Evolutionary conservation across 1,140 invertebrate species (phyloP), one percentile per base, ranked within the genome.

Genomic region (Micrasema minimum): DNA sequence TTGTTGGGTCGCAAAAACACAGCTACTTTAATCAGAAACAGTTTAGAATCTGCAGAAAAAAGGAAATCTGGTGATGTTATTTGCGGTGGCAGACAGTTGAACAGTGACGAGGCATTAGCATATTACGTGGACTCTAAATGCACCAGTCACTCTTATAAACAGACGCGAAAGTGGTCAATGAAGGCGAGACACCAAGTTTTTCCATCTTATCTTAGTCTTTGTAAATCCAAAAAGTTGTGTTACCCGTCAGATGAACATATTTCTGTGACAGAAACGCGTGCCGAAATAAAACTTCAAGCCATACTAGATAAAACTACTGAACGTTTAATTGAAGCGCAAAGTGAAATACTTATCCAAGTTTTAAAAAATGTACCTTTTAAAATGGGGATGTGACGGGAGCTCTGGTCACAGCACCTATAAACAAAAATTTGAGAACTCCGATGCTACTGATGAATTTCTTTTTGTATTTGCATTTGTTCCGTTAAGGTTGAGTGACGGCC

Each of bases 261-360:
- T 45, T 23, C 41, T 50, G 43, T 69, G 18, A 61, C 35, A 38
- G 72, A 76, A 66, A 68, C 68, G 14, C 23, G 65, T 11, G 74
- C 64, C 9, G 72, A 71, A 45, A 55, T 76, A 16, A 66, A 71
- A 55, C 45, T 76, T 38, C 74, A 76, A 68, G 72, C 74, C 9
- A 71, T 74, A 26, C 46, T 74, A 51, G 68, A 74, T 74, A 26
- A 71, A 67, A 74, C 68, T 31, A 61, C 38, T 68, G 53, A 70
- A 50, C 53, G 74, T 16, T 65, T 74, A 23, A 37, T 75, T 43
- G 16, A 59, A 55, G 73, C 31, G n/a, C 20, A 76, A 48, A 53
- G 10, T 73, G 66, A 81, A n/a, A n/a, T n/a, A n/a, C n/a, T n/a
- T n/a, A 31, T 31, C 7, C 26, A 31, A 77, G 85, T 89, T 50